phyloP scores from a whole-genome alignment of 2,797 vertebrate species.

The Myioborus miniatus region DNA sequence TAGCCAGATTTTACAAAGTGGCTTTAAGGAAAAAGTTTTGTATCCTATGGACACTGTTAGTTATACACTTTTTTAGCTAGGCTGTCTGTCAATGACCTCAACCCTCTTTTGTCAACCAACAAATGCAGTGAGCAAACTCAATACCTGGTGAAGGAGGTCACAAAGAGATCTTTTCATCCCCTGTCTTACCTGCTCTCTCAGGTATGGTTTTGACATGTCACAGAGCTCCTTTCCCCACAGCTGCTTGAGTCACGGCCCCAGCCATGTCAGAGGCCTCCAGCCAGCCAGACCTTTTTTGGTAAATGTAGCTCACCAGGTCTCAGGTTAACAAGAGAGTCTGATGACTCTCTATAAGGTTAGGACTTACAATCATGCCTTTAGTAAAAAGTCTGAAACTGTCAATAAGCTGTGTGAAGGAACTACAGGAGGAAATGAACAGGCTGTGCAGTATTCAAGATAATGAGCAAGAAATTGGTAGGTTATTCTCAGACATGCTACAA shows the following conservation, averaged over 20 bases:
- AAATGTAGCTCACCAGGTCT: background rate
- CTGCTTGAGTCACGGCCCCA: background rate
- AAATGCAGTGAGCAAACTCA: background rate
- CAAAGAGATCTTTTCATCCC: background rate
- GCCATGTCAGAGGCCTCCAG: background rate
- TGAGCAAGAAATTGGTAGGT: background rate
- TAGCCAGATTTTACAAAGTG: background rate
- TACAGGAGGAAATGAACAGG: background rate
- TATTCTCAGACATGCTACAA: background rate
- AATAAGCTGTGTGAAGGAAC: background rate
- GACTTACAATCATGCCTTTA: background rate
- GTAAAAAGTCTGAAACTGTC: background rate
- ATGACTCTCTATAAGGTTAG: background rate
- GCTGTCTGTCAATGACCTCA: background rate
- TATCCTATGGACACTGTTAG: background rate
- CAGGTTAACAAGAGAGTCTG: background rate
- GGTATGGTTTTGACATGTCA: fast-evolving
- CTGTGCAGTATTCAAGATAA: background rate
- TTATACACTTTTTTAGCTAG: background rate
- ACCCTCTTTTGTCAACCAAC: background rate
- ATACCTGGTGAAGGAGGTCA: fast-evolving
- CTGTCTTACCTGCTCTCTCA: background rate
- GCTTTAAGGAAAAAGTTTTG: background rate
- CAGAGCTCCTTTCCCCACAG: fast-evolving
- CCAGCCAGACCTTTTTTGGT: background rate